Evolutionary conservation across 2,888 invertebrate genomes (phyloP).

Genomic region (Tenthredo notha): DNA sequence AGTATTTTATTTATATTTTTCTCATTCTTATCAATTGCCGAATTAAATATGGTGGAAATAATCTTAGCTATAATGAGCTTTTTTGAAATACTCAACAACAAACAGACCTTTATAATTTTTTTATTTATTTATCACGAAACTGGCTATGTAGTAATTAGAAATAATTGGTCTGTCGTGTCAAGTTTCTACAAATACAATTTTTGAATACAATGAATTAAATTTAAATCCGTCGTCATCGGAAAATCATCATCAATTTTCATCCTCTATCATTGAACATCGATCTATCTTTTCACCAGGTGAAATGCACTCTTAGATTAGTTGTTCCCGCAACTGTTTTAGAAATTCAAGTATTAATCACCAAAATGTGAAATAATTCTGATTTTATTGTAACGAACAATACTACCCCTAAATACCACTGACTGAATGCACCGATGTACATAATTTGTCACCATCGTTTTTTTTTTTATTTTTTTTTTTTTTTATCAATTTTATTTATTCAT

Average conservation of each 20-base stretch:
- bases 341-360: constrained; percentile 68
- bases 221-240: neutral
- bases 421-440: constrained; percentile 76
- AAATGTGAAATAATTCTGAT: constrained; percentile 61
- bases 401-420: constrained; percentile 65
- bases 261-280: constrained; percentile 12
- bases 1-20: neutral
- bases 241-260: constrained; percentile 20
- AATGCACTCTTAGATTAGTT: constrained; percentile 71
- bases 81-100: neutral
- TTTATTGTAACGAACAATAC: constrained; percentile 36
- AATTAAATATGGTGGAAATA: neutral
- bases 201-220: constrained; percentile 6
- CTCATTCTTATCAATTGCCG: neutral
- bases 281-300: constrained; percentile 58
- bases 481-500: no score
- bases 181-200: constrained; percentile 15
- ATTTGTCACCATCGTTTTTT: constrained; percentile 43
- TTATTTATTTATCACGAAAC: neutral
- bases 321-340: constrained; percentile 77
- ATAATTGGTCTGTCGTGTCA: neutral
- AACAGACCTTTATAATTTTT: neutral
- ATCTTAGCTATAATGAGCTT: neutral
- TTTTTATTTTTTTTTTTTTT: constrained; percentile 26
- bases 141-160: neutral